Base-by-base conservation (phyloP, 2,113 vertebrate species). In the Pseudorasbora parva region DNA sequence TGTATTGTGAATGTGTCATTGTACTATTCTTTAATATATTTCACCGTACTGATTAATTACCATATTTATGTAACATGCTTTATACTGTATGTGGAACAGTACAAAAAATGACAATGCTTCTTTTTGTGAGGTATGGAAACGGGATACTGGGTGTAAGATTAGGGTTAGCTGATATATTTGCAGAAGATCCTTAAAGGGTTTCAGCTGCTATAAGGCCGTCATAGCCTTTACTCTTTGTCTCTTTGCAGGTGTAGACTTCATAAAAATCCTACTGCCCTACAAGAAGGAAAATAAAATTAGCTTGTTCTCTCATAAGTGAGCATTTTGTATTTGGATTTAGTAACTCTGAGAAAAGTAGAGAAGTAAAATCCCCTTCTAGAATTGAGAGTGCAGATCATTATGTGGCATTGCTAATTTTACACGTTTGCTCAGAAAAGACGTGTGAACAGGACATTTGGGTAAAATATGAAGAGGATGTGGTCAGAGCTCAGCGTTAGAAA, bases 401-500 rank as follows among this genome's bases (percentile, higher is more conserved):
- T 23, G 80, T 82, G 83, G 64, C 86, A 85, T 82, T 86, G 66
- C 86, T 89, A 86, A 83, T 88, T 89, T 92, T 92, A 92, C 86
- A 80, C 89, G 87, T 91, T 91, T 92, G 82, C 86, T 90, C 75
- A 88, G 82, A 84, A 90, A 90, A 89, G 77, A 37, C 85, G 86
- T 93, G 91, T 89, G 91, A 92, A 92, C 90, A 89, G 91, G 90
- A 91, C 93, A 93, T 92, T 92, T 90, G 85, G 89, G 90, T 90
- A 90, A 91, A 92, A 94, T 89, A 79, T 85, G 81, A 90, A 88
- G 85, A 94, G 94, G 94, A 95, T 93, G 94, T 94, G 94, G 93
- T 93, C 89, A 91, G 81, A 81, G 86, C 88, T 89, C 86, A 91
- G 83, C 88, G 73, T 86, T 66, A 82, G 90, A 90, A 92, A 91